Evolutionary conservation across 2,113 vertebrate species (phyloP).

Genomic region (Hassar affinis): DNA sequence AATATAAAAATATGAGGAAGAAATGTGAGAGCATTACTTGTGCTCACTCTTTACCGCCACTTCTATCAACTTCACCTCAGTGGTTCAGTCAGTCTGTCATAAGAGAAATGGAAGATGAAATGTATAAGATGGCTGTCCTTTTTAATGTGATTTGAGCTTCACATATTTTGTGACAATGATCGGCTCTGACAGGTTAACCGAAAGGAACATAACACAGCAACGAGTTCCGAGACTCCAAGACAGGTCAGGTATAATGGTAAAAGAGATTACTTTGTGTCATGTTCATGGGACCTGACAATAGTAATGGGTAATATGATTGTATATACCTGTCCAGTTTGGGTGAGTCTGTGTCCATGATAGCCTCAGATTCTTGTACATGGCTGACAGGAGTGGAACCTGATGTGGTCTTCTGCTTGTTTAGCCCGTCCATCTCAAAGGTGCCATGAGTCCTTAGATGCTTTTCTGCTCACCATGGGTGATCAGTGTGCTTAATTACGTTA

Average conservation of each 20-base stretch:
- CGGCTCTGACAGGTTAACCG: background rate
- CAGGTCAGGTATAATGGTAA: background rate
- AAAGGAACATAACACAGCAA: background rate
- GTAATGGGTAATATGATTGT: background rate
- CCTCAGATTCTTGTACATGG: too few species aligned
- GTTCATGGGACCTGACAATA: background rate
- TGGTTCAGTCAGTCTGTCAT: background rate
- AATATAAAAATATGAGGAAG: background rate
- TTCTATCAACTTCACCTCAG: background rate
- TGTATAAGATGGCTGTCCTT: background rate
- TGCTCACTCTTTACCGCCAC: constrained; percentile 4
- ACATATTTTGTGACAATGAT: background rate
- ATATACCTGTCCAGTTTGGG: background rate
- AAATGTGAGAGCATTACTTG: background rate
- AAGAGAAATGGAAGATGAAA: background rate
- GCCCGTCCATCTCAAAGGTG: too few species aligned
- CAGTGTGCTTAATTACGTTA: too few species aligned
- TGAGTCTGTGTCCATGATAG: too few species aligned
- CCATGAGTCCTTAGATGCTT: too few species aligned
- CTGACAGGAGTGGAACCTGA: too few species aligned
- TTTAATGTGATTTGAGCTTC: background rate
- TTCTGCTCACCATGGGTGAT: too few species aligned
- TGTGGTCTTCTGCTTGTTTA: too few species aligned
- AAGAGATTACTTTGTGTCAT: background rate
- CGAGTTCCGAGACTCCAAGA: background rate